Base-by-base conservation (phyloP, 2,888 invertebrate genomes). In the Pandemis corylana region DNA sequence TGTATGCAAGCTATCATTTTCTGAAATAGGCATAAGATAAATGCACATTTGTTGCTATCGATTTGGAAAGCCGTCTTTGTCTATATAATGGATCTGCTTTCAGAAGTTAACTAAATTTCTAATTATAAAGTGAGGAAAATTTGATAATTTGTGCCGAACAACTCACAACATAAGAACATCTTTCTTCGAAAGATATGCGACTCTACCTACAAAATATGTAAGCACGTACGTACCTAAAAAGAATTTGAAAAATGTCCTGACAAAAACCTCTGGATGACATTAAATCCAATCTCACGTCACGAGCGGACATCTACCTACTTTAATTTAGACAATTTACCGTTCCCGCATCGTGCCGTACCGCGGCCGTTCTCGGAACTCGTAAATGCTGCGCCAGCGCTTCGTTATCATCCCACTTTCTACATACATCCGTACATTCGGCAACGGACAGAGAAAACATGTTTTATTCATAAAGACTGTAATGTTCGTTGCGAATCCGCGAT, bases 291-390 rank as follows among this genome's bases (percentile, higher is more conserved):
- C 75, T 77, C 71, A 72, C 76, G 83, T 85, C 85, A 84, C 87
- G 85, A 84, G 79, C 83, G 86, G 85, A 82, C 82, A 84, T 86
- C 86, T 85, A 85, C 82, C 85, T 84, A 85, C 75, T 89, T 90
- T 89, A 89, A 90, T 90, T 90, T 89, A 89, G 87, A 86, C 83
- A 84, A 86, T 89, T 87, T 90, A 89, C 90, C 88, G 90, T 90
- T 90, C 87, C 86, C 84, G 80, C 84, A 80, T 82, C 85, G 85
- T 84, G 85, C 82, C 81, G 80, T 85, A 84, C 82, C 82, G 79
- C 82, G 77, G 82, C 77, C 77, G 77, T 91, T 92, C 92, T 89
- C 78, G 84, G 91, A 91, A 92, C 81, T 89, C 90, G 88, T 90
- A 90, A 90, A 89, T 83, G 80, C 80, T 77, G 80, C 82, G 84